Conservation (phyloP, 2,113 vertebrate genomes). For the Chiloscyllium plagiosum region DNA sequence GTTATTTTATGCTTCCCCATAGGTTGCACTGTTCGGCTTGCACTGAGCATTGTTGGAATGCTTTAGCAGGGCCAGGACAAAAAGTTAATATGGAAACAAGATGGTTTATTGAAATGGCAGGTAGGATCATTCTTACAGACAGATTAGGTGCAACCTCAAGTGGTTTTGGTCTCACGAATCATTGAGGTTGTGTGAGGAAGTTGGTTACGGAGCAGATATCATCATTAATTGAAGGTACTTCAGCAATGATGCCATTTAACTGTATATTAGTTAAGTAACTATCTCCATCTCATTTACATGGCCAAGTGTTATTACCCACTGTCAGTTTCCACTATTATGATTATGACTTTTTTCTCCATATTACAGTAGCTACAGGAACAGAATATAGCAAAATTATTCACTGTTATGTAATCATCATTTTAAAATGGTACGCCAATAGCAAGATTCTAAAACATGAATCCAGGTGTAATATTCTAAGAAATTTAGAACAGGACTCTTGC, state of each 20-base stretch:
- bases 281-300: background rate
- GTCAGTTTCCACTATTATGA: background rate
- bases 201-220: background rate
- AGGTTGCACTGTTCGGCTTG: too few species aligned
- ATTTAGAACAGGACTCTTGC: background rate
- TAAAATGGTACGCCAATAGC: background rate
- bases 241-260: background rate
- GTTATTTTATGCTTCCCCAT: too few species aligned
- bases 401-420: background rate
- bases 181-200: background rate
- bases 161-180: too few species aligned
- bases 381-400: background rate
- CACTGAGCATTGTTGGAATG: too few species aligned
- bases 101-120: too few species aligned
- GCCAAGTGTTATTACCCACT: background rate
- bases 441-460: background rate
- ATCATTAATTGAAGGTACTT: background rate
- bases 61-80: too few species aligned
- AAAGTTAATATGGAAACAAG: too few species aligned
- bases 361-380: background rate
- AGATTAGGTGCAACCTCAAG: too few species aligned
- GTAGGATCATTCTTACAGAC: too few species aligned
- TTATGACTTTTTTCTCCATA: background rate
- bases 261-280: background rate
- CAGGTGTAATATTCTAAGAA: background rate